Evolutionary conservation across 2,888 invertebrate genomes (phyloP).

Genomic region (Aricia artaxerxes): DNA sequence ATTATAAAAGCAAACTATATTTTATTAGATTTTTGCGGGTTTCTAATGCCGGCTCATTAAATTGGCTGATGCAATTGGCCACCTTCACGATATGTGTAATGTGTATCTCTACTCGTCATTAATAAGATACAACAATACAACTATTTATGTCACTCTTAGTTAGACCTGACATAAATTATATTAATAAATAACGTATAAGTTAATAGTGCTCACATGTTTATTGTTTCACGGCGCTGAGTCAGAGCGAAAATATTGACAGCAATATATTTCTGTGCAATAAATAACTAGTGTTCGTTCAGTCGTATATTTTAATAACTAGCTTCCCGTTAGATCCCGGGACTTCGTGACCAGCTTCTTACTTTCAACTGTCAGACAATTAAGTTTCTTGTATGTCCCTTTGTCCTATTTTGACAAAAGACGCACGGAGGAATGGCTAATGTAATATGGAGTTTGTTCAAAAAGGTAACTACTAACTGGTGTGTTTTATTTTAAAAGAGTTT

Average conservation of each 20-base stretch:
- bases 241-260: conserved; percentile 19
- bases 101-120: background rate
- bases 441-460: background rate
- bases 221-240: conserved; percentile 17
- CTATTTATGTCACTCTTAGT: conserved; percentile 12
- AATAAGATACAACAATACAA: conserved; percentile 8
- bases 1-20: no score
- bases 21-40: no score
- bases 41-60: no score
- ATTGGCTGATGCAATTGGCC: background rate
- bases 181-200: conserved; percentile 13
- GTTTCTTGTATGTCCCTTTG: background rate
- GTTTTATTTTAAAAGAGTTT: no score
- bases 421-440: background rate
- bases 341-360: conserved; percentile 24
- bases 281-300: conserved; percentile 6
- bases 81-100: background rate
- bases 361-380: conserved; percentile 23
- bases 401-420: conserved; percentile 14
- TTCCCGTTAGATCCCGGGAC: conserved; percentile 3
- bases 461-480: background rate
- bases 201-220: conserved; percentile 5
- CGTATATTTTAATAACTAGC: conserved; percentile 26
- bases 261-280: conserved; percentile 17
- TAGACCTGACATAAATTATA: background rate